Evolutionary conservation across 2,888 invertebrate genomes (phyloP), one percentile per base, ranked within the genome.

Genomic region (Parnassius orleans): DNA sequence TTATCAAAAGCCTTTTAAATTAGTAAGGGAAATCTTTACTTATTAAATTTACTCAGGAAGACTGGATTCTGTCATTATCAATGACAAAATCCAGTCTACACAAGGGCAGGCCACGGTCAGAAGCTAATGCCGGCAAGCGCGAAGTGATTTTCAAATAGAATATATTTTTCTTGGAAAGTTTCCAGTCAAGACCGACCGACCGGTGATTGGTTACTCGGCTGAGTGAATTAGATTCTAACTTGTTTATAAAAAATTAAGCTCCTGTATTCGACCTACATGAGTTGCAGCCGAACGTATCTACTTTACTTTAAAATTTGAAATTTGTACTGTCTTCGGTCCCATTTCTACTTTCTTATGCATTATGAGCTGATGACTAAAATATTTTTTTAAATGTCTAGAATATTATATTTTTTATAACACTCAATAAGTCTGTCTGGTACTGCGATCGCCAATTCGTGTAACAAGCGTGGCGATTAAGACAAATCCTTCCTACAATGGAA

Each of bases 151-250:
- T 54, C 62, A 58, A 62, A 58, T 46, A 33, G 53, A 62, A 62
- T 58, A 58, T 51, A 57, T 57, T 57, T 62, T 62, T 62, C 61
- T 62, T 62, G 62, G 58, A 58, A 57, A 53, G 48, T 42, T 57
- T 57, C 62, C 57, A 57, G 53, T 61, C 51, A 48, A 33, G 53
- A 50, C 59, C 41, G 57, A 63, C 64, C 58, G 57, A 63, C 64
- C 58, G 56, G 57, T 57, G 61, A 63, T 52, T 62, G 56, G 55
- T 63, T 66, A 61, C 19, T 15, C 12, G 48, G 14, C 53, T 60
- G 41, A 43, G 43, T 54, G 42, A 19, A 15, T 53, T n/a, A 48
- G 54, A 51, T 43, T 50, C 10, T 51, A 43, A 50, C 42, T 53
- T 60, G 53, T 48, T 53, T 41, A 53, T 47, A 14, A 46, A 53